These are phyloP conservation scores for Hydra vulgaris DNA, from an alignment of 30 jellyfish, hydroid and myxozoan species.

Conservation along the genomic window DNA sequence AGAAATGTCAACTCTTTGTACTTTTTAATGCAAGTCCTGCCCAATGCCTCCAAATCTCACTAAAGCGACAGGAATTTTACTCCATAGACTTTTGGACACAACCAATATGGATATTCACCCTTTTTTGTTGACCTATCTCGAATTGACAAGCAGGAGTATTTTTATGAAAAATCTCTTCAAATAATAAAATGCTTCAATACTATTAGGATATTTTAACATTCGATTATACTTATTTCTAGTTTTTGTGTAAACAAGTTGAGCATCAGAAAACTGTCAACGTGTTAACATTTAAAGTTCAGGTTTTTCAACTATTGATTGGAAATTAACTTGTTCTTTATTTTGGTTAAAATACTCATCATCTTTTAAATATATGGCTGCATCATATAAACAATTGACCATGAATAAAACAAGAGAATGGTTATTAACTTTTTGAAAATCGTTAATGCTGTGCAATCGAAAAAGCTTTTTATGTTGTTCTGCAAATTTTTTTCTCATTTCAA, in stretches of 20 bases:
- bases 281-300: slow-evolving; percentile 12
- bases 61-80: no score
- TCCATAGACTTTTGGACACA: not conserved
- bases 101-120: no score
- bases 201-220: not conserved
- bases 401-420: not conserved
- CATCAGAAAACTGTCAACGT: slow-evolving; percentile 1
- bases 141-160: slow-evolving; percentile 19
- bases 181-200: not conserved
- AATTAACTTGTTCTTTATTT: not conserved
- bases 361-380: not conserved
- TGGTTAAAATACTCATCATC: slow-evolving; percentile 5
- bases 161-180: slow-evolving; percentile 3
- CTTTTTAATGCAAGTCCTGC: no score
- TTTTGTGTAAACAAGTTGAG: slow-evolving; percentile 4
- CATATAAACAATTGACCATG: slow-evolving; percentile 1
- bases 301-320: slow-evolving; percentile 13
- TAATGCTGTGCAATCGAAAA: not conserved
- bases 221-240: slow-evolving; percentile 3
- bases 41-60: no score
- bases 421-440: not conserved
- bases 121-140: slow-evolving; percentile 21
- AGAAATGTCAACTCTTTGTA: no score
- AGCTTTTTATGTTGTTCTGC: not conserved
- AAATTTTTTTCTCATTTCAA: no score